Percentiles rank a stretch among this genome's conserved stretches.
These are phyloP conservation scores for Eristalis arbustorum DNA, from an alignment of 2,888 invertebrate genomes.

Conservation along the genomic window DNA sequence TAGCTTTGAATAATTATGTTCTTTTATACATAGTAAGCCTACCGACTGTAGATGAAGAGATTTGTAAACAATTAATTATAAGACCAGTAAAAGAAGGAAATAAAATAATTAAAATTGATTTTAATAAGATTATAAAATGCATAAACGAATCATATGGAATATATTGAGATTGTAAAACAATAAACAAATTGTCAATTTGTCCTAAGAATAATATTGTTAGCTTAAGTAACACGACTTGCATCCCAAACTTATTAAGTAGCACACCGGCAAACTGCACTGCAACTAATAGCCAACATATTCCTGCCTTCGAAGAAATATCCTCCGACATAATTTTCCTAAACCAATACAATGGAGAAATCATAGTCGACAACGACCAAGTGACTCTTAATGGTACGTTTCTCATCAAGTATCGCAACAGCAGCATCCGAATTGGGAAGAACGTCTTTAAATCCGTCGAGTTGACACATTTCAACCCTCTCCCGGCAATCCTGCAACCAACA, in stretches of 20 bases:
- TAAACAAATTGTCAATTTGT: neutral
- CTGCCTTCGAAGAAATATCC: neutral
- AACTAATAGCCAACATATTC: neutral
- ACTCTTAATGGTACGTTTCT: neutral
- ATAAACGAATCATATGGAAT: neutral
- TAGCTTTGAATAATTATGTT: constrained; percentile 23
- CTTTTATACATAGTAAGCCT: constrained; percentile 44
- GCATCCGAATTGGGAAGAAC: too few relatives aligned
- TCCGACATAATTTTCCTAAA: neutral
- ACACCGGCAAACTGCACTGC: neutral
- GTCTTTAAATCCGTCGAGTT: too few relatives aligned
- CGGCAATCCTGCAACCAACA: neutral
- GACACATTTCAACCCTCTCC: too few relatives aligned
- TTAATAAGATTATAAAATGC: too few relatives aligned
- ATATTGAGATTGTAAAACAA: neutral
- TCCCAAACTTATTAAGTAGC: neutral
- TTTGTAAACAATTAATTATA: neutral
- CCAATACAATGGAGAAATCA: neutral
- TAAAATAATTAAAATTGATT: neutral
- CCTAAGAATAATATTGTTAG: neutral
- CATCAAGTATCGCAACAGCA: neutral
- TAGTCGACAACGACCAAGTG: too few relatives aligned
- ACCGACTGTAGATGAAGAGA: constrained; percentile 32
- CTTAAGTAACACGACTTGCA: neutral
- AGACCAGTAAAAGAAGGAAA: neutral